Conservation (phyloP, 2,113 vertebrate genomes). For the Oreocharis arfaki region DNA sequence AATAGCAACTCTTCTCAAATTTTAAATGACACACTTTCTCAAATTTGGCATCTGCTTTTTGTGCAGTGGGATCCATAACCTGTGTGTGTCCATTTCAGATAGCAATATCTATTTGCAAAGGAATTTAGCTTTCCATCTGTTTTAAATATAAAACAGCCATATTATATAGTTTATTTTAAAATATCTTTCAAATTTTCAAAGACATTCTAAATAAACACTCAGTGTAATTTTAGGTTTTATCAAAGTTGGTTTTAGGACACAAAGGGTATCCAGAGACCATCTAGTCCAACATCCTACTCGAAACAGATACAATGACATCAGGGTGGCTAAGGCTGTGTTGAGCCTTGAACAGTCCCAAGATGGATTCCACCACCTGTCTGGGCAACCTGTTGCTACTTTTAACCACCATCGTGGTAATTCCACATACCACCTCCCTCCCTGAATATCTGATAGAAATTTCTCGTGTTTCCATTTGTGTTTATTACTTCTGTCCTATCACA, state of each 20-base stretch:
- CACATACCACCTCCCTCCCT: fast-evolving
- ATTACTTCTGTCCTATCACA: background rate
- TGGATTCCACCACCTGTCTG: background rate
- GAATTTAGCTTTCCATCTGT: background rate
- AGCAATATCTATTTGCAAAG: background rate
- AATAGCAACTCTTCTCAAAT: background rate
- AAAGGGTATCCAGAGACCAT: background rate
- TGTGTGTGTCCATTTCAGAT: background rate
- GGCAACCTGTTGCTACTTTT: background rate
- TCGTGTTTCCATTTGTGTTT: background rate
- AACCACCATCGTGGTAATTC: background rate
- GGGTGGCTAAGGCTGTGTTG: fast-evolving
- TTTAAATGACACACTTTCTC: background rate
- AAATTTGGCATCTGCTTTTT: background rate
- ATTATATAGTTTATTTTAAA: background rate
- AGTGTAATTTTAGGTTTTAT: background rate
- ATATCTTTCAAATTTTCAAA: background rate
- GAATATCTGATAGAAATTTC: background rate
- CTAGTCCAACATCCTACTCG: background rate
- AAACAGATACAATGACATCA: background rate
- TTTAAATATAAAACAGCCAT: background rate
- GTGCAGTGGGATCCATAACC: fast-evolving
- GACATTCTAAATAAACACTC: background rate
- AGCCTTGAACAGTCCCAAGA: background rate
- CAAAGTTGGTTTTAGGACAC: background rate